Evolutionary conservation across 2,797 vertebrate species (phyloP).

Genomic region (Crocodylus rhombifer): DNA sequence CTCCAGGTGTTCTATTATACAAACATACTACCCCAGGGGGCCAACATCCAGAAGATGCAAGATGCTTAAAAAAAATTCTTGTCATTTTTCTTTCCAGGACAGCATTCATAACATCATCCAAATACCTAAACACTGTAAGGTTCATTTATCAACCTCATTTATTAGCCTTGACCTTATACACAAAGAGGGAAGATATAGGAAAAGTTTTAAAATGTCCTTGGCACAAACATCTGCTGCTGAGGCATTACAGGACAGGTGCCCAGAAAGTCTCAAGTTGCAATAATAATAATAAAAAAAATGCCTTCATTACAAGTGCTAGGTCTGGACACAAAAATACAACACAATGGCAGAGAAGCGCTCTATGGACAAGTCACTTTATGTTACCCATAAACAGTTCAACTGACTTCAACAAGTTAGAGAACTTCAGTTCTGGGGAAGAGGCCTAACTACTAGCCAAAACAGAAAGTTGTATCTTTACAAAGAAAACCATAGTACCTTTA

Average conservation of each 20-base stretch:
- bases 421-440: too few relatives aligned
- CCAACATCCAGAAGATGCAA: neutral
- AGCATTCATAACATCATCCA: neutral
- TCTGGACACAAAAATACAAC: constrained; percentile 55
- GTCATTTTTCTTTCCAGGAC: neutral
- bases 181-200: constrained; percentile 46
- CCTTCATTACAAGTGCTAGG: constrained; percentile 20
- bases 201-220: constrained; percentile 65
- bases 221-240: constrained; percentile 63
- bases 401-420: constrained; percentile 1
- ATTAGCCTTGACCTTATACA: constrained; percentile 35
- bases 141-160: constrained; percentile 37
- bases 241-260: constrained; percentile 71
- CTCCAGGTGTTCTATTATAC: neutral
- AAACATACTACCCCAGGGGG: neutral
- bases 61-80: neutral
- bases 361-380: neutral
- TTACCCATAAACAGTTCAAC: constrained; percentile 2
- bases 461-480: neutral
- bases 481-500: neutral
- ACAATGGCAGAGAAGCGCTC: constrained; percentile 39
- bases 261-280: constrained; percentile 63
- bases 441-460: neutral
- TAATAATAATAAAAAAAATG: constrained; percentile 38
- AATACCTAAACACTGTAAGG: constrained; percentile 28